These are phyloP conservation scores for Sminthurinus aureus DNA, from an alignment of 2,888 invertebrate species.

Conservation along the genomic window DNA sequence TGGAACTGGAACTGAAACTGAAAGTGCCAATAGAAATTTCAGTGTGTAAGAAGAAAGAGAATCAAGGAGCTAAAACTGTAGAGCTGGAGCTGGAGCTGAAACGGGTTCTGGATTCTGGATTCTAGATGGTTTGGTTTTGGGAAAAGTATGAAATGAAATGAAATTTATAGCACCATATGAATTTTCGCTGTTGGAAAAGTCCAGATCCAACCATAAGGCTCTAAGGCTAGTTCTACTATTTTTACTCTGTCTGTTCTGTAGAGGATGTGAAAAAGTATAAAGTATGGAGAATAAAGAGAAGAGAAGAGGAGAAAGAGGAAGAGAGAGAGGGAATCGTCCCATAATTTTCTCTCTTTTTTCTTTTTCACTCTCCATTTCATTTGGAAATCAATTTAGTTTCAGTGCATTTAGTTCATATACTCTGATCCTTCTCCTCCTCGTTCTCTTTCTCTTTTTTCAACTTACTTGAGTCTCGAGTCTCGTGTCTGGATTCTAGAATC, in stretches of 20 bases:
- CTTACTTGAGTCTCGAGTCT: neutral
- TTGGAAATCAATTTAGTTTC: conserved; percentile 42
- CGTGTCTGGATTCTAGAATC: too few species aligned
- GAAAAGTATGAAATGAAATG: conserved; percentile 6
- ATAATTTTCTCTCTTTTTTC: conserved; percentile 27
- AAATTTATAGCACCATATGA: conserved; percentile 40
- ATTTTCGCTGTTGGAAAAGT: conserved; percentile 34
- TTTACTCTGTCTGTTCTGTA: neutral
- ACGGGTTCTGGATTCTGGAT: too few species aligned
- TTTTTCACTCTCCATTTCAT: conserved; percentile 41
- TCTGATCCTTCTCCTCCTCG: neutral
- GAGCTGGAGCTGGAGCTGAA: too few species aligned
- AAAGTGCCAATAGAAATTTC: neutral
- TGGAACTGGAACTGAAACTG: too few species aligned
- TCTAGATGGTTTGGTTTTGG: neutral
- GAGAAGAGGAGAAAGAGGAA: conserved; percentile 9
- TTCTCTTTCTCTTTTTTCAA: neutral
- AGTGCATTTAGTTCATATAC: conserved; percentile 29
- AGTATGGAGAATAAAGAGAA: neutral
- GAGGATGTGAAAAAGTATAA: neutral
- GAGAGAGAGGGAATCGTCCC: conserved; percentile 26
- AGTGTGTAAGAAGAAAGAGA: conserved; percentile 23
- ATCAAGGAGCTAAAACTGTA: neutral
- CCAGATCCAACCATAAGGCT: neutral
- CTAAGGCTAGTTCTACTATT: neutral